Conservation (phyloP, 2,888 invertebrate genomes). For the Zonitis immaculata region DNA sequence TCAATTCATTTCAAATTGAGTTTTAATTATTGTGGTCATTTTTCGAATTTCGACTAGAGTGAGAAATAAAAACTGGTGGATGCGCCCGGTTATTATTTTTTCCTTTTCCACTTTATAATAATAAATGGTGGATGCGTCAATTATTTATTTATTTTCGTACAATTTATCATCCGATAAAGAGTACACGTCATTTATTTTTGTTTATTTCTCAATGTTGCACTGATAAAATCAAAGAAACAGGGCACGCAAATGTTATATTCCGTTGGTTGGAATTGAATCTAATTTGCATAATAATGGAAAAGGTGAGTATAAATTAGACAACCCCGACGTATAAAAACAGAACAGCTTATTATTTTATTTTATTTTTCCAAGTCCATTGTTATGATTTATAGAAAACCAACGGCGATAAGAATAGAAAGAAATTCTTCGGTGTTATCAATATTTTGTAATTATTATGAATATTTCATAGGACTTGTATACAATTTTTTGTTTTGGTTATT, state of each 20-base stretch:
- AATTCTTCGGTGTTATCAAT: no score
- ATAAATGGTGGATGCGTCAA: neutral
- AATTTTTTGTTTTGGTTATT: slow-evolving; percentile 7
- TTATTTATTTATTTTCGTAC: no score
- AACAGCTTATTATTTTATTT: neutral
- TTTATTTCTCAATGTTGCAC: slow-evolving; percentile 14
- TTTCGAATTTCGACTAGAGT: no score
- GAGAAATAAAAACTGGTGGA: neutral
- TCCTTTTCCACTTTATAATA: no score
- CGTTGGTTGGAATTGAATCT: slow-evolving; percentile 14
- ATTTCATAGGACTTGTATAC: slow-evolving; percentile 20
- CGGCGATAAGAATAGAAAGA: no score
- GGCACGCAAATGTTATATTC: slow-evolving; percentile 15
- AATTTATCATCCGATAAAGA: slow-evolving; percentile 12
- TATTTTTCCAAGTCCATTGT: neutral
- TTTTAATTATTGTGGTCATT: no score
- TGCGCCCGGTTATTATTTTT: neutral
- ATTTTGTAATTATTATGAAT: no score
- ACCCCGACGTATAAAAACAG: no score
- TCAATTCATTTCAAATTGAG: no score
- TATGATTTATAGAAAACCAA: no score
- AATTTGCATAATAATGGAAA: slow-evolving; percentile 18
- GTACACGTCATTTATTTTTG: slow-evolving; percentile 13
- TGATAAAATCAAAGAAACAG: slow-evolving; percentile 14
- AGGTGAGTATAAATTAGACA: slow-evolving; percentile 16